Evolutionary conservation across 2,797 vertebrate genomes (phyloP), one percentile per base, ranked within the genome.

Genomic region (Nannoperca australis): DNA sequence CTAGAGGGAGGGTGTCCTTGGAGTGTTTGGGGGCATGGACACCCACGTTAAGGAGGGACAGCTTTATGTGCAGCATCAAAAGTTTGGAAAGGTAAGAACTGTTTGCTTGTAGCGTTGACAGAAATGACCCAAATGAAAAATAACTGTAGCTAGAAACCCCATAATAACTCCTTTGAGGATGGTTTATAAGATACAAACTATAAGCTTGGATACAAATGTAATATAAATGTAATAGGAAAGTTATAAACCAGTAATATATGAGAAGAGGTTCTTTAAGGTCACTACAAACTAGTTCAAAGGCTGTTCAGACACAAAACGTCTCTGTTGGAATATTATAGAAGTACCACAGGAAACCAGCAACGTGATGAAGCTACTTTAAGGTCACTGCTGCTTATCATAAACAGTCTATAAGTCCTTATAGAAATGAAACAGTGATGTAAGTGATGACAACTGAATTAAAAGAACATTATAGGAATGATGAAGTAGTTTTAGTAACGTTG

Each of bases 1-100:
- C 1, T 38, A 32, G 53, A 73, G 72, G 59, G 32, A 22, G 24
- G 65, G 63, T 59, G 61, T 30, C 34, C 53, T 45, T 47, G 85
- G 63, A 42, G 61, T 15, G 70, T 55, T 12, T 12, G 45, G 61
- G 81, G 89, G 83, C 69, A 94, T 96, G 94, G 96, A 96, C 85
- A 91, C 93, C 59, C 94, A 95, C 85, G 73, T 96, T 0, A 96
- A 96, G 84, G 96, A 96, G 70, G 96, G 96, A 84, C 95, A 95
- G 51, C 95, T 96, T 50, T 95, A 94, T 69, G 95, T 96, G 70
- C 95, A 96, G 69, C 95, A 96, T 73, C 95, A 95, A 59, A 96
- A 96, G 94, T 96, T 96, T 86, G 95, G 95, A 18, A 96, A 96
- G 95, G 96, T 96, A 88, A 93, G 94, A 12, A 11, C 7, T 3